Evolutionary conservation across 2,797 vertebrate species (phyloP), one percentile per base, ranked within the genome.

Genomic region (Esox lucius): DNA sequence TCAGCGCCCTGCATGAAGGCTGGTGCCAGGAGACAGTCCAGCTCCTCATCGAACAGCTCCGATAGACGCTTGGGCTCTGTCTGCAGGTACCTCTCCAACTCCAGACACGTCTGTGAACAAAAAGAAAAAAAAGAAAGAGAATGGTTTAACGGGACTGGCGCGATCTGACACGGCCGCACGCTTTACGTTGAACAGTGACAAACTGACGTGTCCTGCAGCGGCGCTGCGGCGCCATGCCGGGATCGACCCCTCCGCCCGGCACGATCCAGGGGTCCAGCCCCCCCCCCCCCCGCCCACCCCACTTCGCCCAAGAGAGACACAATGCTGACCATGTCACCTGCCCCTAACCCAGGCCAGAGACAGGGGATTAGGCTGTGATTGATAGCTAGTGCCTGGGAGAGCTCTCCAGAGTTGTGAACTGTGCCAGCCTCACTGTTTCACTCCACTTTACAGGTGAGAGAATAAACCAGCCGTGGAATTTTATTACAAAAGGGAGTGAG

Each of bases 1-100:
- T 97, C 96, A 56, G 83, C 8, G 11, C 94, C 94, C 28, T 94
- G 93, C 81, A 93, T 90, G 79, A 96, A 95, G 61, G 96, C 94
- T 0, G 95, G 91, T 0, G 93, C 95, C 75, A 98, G 89, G 78
- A 97, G 95, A 56, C 95, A 95, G 88, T 98, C 96, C 83, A 97
- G 90, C 77, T 97, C 96, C 83, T 97, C 96, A 0, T 96, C 95
- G 39, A 97, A 96, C 68, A 95, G 94, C 88, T 98, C 96, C 0
- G 96, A 95, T 83, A 96, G 95, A 77, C 94, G 94, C 86, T 96
- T 93, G 0, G 96, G 96, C 72, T 98, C 96, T 0, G 96, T 98
- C 91, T 97, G 96, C 75, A 98, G 95, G 84, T 98, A 98, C 66
- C 96, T 91, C 90, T 98, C 96, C 92, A 98, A 83, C 87, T 97